These are phyloP conservation scores for Cinara cedri DNA, from an alignment of 2,888 invertebrate species.

Conservation along the genomic window DNA sequence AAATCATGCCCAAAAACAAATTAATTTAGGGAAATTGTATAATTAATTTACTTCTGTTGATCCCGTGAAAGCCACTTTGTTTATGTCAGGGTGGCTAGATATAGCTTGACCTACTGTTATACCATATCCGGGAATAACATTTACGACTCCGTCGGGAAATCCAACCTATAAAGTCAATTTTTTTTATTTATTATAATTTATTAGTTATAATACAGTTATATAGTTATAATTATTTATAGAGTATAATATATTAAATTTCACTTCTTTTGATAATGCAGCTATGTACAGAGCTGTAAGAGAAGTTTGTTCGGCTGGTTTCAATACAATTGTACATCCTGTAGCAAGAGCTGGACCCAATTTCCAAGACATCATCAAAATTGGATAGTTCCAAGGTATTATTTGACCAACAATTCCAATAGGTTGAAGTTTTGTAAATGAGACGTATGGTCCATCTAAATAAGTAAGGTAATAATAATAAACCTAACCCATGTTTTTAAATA, in stretches of 20 bases:
- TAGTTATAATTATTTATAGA: too few relatives aligned
- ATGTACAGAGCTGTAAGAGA: slow-evolving; percentile 88
- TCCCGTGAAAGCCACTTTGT: slow-evolving; percentile 94
- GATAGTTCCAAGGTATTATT: slow-evolving; percentile 69
- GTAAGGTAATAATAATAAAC: too few relatives aligned
- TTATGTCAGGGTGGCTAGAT: slow-evolving; percentile 75
- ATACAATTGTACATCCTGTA: slow-evolving; percentile 71
- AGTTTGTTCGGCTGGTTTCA: slow-evolving; percentile 96
- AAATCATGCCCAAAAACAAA: too few relatives aligned
- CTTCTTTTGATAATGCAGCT: slow-evolving; percentile 80
- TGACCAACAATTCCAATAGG: slow-evolving; percentile 71
- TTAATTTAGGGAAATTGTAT: too few relatives aligned
- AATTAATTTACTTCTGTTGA: slow-evolving; percentile 64
- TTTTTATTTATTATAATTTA: background rate
- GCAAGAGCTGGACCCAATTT: slow-evolving; percentile 70
- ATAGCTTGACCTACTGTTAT: slow-evolving; percentile 78
- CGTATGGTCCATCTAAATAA: slow-evolving; percentile 65
- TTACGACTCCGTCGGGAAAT: slow-evolving; percentile 89
- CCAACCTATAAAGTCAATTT: slow-evolving; percentile 69
- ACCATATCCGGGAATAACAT: slow-evolving; percentile 88
- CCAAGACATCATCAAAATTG: slow-evolving; percentile 69
- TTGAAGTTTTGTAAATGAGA: slow-evolving; percentile 69
- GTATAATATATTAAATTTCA: background rate
- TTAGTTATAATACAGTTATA: too few relatives aligned
- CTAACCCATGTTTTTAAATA: too few relatives aligned